Evolutionary conservation across 2,113 vertebrate genomes (phyloP).

Genomic region (Calcarius ornatus): DNA sequence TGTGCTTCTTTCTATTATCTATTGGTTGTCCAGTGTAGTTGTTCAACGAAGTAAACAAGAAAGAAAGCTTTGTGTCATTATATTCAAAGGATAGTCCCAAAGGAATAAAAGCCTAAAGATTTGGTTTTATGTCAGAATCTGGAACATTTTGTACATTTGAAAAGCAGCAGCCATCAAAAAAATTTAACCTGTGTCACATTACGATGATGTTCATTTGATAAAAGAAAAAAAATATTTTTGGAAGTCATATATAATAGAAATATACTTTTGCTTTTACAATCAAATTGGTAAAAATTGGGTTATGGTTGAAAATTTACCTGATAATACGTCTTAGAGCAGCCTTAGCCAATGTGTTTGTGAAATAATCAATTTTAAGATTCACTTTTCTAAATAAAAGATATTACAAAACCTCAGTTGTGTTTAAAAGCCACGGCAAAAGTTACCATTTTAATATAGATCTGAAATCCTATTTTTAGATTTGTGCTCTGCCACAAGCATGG

Average conservation of each 20-base stretch:
- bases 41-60: background rate
- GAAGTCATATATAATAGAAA: background rate
- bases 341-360: background rate
- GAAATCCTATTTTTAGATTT: constrained; percentile 69
- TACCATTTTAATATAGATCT: constrained; percentile 44
- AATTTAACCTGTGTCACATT: background rate
- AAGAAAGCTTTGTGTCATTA: background rate
- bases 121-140: background rate
- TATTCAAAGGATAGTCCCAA: background rate
- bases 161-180: background rate
- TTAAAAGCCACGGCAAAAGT: background rate
- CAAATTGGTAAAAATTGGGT: background rate
- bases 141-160: background rate
- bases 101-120: background rate
- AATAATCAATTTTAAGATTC: background rate
- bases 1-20: background rate
- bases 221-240: background rate
- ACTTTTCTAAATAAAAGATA: constrained; percentile 34
- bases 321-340: background rate
- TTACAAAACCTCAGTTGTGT: background rate
- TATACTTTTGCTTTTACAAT: background rate
- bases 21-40: background rate
- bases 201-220: background rate
- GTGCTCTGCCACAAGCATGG: constrained; percentile 49
- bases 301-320: background rate